These are phyloP conservation scores for Furnarius figulus DNA, from an alignment of 2,113 vertebrate species.

Conservation along the genomic window DNA sequence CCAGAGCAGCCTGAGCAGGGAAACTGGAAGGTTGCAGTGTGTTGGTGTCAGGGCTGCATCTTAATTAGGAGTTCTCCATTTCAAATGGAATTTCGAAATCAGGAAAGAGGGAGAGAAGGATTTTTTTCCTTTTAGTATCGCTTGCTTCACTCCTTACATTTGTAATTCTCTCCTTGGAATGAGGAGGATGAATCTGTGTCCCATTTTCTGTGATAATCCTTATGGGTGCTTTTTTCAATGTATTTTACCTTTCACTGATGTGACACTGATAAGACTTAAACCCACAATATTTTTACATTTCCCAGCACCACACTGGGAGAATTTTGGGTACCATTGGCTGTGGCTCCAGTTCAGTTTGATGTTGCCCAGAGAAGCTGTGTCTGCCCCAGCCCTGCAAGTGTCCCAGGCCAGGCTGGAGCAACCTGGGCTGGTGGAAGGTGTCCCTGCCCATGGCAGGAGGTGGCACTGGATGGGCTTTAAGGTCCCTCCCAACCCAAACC, in stretches of 20 bases:
- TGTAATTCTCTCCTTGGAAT: background rate
- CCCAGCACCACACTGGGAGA: background rate
- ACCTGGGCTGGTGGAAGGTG: background rate
- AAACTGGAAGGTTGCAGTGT: background rate
- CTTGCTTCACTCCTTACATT: background rate
- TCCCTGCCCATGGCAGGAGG: background rate
- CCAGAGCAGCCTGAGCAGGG: rapidly evolving
- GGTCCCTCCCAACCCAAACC: background rate
- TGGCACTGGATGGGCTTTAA: background rate
- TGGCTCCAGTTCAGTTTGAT: background rate
- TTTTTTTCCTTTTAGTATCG: background rate
- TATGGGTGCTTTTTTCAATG: background rate
- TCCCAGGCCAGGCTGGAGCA: background rate
- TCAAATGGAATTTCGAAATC: background rate
- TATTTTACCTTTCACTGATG: background rate
- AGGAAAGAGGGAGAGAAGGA: background rate
- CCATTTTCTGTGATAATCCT: background rate
- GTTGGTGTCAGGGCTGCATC: background rate
- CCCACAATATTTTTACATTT: background rate
- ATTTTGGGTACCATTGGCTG: background rate
- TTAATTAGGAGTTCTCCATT: background rate
- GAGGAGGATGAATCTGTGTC: background rate
- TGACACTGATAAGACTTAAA: background rate
- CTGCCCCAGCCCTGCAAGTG: background rate
- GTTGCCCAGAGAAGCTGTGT: background rate